These are phyloP conservation scores for Unio pictorum DNA, from an alignment of 2,888 invertebrate species.

Conservation along the genomic window DNA sequence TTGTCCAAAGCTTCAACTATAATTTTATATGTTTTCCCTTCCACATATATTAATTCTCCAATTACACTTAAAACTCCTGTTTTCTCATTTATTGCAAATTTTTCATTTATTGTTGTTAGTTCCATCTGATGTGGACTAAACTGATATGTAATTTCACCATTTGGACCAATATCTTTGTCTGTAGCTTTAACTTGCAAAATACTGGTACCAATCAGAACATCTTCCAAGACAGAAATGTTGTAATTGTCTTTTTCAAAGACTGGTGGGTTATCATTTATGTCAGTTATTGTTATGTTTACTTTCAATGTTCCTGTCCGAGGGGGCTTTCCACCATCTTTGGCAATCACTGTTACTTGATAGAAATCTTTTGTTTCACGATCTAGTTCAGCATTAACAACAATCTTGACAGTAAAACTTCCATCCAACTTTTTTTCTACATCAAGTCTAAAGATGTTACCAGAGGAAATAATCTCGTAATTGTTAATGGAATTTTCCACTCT, in stretches of 20 bases:
- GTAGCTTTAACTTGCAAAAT: slow-evolving; percentile 80
- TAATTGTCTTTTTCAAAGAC: slow-evolving; percentile 44
- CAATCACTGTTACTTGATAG: slow-evolving; percentile 51
- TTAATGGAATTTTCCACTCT: slow-evolving; percentile 47
- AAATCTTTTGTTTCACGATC: slow-evolving; percentile 56
- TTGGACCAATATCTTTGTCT: slow-evolving; percentile 88
- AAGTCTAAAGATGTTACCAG: slow-evolving; percentile 35
- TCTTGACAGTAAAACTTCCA: slow-evolving; percentile 40
- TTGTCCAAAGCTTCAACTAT: slow-evolving; percentile 57
- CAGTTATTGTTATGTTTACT: slow-evolving; percentile 53
- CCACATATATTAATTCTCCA: slow-evolving; percentile 49
- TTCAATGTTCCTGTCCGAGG: slow-evolving; percentile 49
- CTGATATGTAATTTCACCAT: slow-evolving; percentile 75
- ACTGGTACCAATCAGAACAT: slow-evolving; percentile 39
- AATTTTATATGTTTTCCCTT: slow-evolving; percentile 46
- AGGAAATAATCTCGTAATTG: slow-evolving; percentile 41
- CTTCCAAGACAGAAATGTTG: slow-evolving; percentile 50
- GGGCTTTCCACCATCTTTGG: slow-evolving; percentile 56
- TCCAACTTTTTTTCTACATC: slow-evolving; percentile 37
- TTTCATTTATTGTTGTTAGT: slow-evolving; percentile 31
- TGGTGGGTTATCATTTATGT: slow-evolving; percentile 61
- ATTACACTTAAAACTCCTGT: slow-evolving; percentile 55
- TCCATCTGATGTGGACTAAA: slow-evolving; percentile 52
- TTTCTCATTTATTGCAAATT: slow-evolving; percentile 49
- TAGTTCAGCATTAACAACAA: slow-evolving; percentile 48